Conservation (phyloP, 2,797 vertebrate species). For the Margarornis squamiger region DNA sequence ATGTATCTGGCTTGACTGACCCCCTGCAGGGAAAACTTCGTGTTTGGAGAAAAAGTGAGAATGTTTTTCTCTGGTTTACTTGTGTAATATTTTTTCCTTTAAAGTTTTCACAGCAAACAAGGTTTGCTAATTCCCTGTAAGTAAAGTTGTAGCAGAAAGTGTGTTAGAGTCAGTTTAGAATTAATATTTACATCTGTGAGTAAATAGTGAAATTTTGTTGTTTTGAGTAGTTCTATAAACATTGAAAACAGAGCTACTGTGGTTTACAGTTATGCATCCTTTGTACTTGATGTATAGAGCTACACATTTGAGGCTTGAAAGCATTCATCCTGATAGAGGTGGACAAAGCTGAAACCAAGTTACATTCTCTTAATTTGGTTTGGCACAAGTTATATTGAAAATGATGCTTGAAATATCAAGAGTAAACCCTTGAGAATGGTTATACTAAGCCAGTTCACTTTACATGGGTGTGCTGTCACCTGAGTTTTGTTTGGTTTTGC, state of each 20-base stretch:
- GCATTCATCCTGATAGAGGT: not conserved
- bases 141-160: not conserved
- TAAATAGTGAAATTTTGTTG: not conserved
- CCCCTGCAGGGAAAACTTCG: not conserved
- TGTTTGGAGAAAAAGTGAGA: not conserved
- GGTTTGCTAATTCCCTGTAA: not conserved
- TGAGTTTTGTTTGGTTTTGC: not conserved
- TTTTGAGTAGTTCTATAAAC: not conserved
- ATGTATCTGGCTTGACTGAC: not conserved
- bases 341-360: not conserved
- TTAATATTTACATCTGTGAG: constrained; percentile 3
- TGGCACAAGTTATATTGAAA: not conserved
- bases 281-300: not conserved
- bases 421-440: not conserved
- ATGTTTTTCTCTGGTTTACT: not conserved
- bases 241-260: not conserved
- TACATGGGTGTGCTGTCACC: not conserved
- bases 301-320: not conserved
- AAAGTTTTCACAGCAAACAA: not conserved
- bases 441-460: not conserved
- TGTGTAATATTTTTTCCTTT: not conserved
- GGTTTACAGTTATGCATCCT: not conserved
- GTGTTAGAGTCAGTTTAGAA: not conserved
- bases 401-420: not conserved
- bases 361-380: not conserved